Evolutionary conservation across 2,113 vertebrate species (phyloP).

Genomic region (Stercorarius parasiticus): DNA sequence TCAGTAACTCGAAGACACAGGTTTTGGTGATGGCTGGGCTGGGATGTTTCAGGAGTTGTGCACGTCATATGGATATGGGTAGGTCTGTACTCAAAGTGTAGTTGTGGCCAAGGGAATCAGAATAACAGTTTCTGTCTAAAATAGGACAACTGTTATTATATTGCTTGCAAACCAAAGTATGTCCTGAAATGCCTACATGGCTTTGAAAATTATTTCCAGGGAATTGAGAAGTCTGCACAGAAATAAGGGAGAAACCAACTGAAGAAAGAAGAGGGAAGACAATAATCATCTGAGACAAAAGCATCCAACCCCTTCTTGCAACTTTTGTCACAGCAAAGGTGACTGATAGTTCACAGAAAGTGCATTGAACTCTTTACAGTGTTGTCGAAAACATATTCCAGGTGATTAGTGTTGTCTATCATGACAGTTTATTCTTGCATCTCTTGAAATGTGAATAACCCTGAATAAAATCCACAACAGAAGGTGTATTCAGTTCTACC

Average conservation of each 20-base stretch:
- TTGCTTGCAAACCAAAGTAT: neutral
- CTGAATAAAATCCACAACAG: neutral
- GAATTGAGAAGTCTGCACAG: neutral
- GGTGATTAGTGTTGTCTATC: neutral
- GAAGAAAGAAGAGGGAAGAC: neutral
- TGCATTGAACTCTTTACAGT: neutral
- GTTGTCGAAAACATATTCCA: neutral
- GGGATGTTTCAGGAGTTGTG: neutral
- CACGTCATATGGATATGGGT: neutral
- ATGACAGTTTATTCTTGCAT: neutral
- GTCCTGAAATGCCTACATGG: neutral
- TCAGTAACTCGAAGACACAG: neutral
- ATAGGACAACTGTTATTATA: neutral
- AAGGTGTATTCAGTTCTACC: neutral
- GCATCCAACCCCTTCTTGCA: neutral
- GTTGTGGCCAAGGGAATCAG: neutral
- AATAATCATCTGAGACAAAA: conserved; percentile 5
- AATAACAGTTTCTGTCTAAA: neutral
- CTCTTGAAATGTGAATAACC: neutral
- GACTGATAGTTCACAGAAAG: neutral
- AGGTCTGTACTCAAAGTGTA: neutral
- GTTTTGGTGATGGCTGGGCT: neutral
- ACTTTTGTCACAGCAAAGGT: neutral
- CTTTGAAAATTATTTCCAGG: conserved; percentile 16
- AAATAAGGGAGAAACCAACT: neutral